Evolutionary conservation across 2,113 vertebrate species (phyloP).

Genomic region (Platysteira castanea): DNA sequence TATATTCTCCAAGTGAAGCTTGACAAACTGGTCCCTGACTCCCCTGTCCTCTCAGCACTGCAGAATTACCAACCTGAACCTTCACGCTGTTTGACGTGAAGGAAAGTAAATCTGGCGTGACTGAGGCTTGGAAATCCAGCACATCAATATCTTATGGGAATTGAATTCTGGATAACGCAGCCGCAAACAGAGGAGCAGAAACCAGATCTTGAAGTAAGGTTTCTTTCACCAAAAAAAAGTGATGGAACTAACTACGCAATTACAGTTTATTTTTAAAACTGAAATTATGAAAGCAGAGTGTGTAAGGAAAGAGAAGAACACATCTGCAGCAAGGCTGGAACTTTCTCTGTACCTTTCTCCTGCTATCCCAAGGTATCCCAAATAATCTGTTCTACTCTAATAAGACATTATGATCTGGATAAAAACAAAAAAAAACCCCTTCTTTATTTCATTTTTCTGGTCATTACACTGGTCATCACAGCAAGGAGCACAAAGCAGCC

Average conservation of each 20-base stretch:
- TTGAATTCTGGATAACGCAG: background rate
- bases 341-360: background rate
- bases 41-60: background rate
- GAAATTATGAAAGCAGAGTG: background rate
- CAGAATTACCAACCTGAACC: background rate
- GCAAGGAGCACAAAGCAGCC: background rate
- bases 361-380: background rate
- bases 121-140: background rate
- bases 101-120: slow-evolving; percentile 44
- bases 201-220: background rate
- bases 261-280: slow-evolving; percentile 3
- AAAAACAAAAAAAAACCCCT: background rate
- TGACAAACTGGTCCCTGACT: background rate
- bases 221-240: background rate
- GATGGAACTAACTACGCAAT: background rate
- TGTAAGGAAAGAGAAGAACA: background rate
- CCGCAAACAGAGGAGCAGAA: background rate
- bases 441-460: background rate
- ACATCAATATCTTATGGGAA: background rate
- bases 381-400: background rate
- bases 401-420: background rate
- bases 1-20: slow-evolving; percentile 44
- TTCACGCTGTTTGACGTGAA: background rate
- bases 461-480: background rate
- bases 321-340: background rate